phyloP scores from a whole-genome alignment of 2,888 invertebrate genomes.

The Drosophila fungiperda region DNA sequence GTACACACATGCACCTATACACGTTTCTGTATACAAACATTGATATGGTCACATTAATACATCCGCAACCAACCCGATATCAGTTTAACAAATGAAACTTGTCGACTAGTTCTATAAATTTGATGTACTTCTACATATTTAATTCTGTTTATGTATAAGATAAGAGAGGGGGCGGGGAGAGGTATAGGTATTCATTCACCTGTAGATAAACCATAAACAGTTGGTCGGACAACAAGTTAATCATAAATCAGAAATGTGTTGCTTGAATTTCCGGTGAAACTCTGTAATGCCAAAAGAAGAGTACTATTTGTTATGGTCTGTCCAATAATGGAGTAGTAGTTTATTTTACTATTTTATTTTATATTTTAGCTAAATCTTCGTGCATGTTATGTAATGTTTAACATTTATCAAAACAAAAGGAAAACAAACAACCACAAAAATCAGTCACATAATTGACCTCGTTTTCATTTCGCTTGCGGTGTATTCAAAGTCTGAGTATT shows the following conservation, averaged over 20 bases:
- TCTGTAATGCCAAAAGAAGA: conserved; percentile 38
- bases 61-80: conserved; percentile 51
- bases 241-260: conserved; percentile 72
- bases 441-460: conserved; percentile 69
- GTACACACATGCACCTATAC: conserved; percentile 10
- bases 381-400: conserved; percentile 50
- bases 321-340: conserved; percentile 5
- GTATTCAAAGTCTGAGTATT: conserved; percentile 39
- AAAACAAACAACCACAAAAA: conserved; percentile 38
- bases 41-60: conserved; percentile 61
- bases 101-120: conserved; percentile 33
- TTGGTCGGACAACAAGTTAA: conserved; percentile 49
- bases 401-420: conserved; percentile 39
- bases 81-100: conserved; percentile 68
- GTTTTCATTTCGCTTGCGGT: conserved; percentile 46
- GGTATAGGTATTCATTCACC: conserved; percentile 28
- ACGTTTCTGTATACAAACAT: conserved; percentile 15
- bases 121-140: conserved; percentile 14
- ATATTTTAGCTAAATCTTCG: conserved; percentile 22
- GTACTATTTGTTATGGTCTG: conserved; percentile 16
- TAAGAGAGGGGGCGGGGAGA: background rate
- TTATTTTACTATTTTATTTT: background rate
- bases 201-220: conserved; percentile 74
- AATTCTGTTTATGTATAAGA: background rate
- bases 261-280: conserved; percentile 76